Base-by-base conservation (phyloP, 2,888 invertebrate genomes). In the Syritta pipiens region DNA sequence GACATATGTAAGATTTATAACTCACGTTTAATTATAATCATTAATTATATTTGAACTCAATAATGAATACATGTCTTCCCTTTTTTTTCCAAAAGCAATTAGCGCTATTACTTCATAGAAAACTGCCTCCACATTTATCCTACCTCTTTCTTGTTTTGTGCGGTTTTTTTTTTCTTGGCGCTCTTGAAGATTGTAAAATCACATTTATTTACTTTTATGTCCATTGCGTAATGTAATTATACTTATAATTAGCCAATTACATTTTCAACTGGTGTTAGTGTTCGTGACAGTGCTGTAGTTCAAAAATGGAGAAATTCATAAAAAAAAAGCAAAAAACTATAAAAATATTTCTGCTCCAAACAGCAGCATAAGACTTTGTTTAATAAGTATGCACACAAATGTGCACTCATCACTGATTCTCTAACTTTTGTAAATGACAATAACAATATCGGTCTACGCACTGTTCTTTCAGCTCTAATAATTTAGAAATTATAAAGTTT, bases 241-340 rank as follows among this genome's bases (percentile, higher is more conserved):
- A 71, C 69, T 76, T 76, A 71, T 76, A 69, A 76, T 71, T 57
- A 63, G 57, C 63, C 69, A 59, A 71, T 76, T 76, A 71, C 69
- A 63, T 71, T 53, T 76, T 76, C 76, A 71, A 69, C 69, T 69
- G 62, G 28, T 37, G 32, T 30, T 44, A 48, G 7, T 57, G 49
- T 26, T 7, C 19, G 14, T 28, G 40, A 5, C 40, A 28, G 42
- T 10, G 26, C 19, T 24, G 28, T 5, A 4, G 20, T 32, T 24
- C 57, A 24, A 51, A 74, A 28, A 59, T 12, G 12, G 3, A 71
- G 22, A 30, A n/a, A 30, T 20, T 4, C 14, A 14, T 26, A 48
- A 10, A 26, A 9, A 17, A 10, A 6, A 42, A 32, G 40, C 35
- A 44, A 53, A 53, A 30, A 28, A 28, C 2, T 2, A 4, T 12